Evolutionary conservation across 2,113 vertebrate genomes (phyloP).

Genomic region (Tupaia chinensis): DNA sequence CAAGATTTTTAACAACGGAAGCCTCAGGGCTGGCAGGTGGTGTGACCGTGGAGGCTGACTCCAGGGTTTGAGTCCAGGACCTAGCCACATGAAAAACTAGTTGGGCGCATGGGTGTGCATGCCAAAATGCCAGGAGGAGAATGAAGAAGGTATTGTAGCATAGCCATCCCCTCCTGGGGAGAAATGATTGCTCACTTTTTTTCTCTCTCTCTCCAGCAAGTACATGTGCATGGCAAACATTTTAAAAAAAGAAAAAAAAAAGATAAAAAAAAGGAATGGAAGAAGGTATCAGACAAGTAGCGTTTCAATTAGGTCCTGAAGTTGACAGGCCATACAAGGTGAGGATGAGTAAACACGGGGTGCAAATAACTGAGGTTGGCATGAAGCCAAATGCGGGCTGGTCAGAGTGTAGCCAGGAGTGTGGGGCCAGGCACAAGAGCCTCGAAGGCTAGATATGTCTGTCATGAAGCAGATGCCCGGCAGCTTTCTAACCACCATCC

Average conservation of each 20-base stretch:
- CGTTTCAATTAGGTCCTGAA: not conserved
- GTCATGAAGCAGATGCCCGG: rapidly evolving
- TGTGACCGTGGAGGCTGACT: no score
- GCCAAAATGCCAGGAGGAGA: no score
- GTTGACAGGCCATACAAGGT: not conserved
- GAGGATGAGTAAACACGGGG: not conserved
- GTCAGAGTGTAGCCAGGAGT: no score
- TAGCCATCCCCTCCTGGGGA: no score
- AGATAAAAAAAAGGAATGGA: not conserved
- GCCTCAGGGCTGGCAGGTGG: not conserved
- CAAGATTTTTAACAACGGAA: not conserved
- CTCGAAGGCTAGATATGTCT: not conserved
- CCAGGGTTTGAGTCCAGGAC: no score
- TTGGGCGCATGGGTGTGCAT: no score
- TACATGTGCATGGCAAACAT: no score
- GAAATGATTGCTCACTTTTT: no score
- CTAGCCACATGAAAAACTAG: no score
- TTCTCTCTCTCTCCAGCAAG: no score
- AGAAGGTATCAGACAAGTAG: rapidly evolving
- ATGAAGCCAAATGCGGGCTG: not conserved
- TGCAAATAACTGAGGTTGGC: not conserved
- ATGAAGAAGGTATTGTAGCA: no score
- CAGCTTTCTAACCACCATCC: not conserved
- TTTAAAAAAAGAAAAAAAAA: no score
- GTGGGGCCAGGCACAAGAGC: not conserved